A percentile compares a stretch with the other conserved stretches of the same genome.
phyloP scores from a whole-genome alignment of 2,113 vertebrate species.

The Motacilla alba region DNA sequence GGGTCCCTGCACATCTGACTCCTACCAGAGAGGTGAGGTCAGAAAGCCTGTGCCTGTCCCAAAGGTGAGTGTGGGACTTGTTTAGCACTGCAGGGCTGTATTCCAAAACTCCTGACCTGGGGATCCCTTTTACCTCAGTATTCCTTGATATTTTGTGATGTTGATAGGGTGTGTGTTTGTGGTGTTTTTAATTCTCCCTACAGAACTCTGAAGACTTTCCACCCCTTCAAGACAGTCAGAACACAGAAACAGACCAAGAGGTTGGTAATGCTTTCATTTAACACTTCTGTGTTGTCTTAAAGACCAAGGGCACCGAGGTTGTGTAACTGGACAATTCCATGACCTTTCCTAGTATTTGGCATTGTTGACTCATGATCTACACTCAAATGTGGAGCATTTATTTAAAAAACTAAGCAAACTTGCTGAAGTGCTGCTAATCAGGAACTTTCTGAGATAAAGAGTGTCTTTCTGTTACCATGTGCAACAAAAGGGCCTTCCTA shows the following conservation, averaged over 20 bases:
- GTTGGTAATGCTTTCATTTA: conserved; percentile 62
- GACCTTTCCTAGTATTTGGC: neutral
- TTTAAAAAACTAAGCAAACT: neutral
- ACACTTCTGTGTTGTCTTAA: neutral
- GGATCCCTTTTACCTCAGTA: neutral
- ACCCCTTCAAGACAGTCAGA: conserved; percentile 29
- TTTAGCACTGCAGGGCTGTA: neutral
- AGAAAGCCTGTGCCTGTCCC: neutral
- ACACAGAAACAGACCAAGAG: conserved; percentile 76
- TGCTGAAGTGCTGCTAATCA: neutral
- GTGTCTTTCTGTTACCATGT: neutral
- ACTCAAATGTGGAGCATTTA: neutral
- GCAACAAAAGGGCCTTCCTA: neutral
- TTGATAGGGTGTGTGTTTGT: neutral
- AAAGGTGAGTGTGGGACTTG: neutral
- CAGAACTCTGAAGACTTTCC: conserved; percentile 59
- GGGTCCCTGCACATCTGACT: neutral
- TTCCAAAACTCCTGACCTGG: rapidly evolving
- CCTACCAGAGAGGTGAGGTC: neutral
- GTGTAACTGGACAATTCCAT: neutral
- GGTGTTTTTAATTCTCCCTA: neutral
- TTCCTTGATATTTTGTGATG: neutral
- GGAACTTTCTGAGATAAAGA: neutral
- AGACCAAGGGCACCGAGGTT: rapidly evolving
- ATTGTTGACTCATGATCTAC: neutral